Evolutionary conservation across 2,113 vertebrate species (phyloP), one percentile per base, ranked within the genome.

Genomic region (Cariama cristata): DNA sequence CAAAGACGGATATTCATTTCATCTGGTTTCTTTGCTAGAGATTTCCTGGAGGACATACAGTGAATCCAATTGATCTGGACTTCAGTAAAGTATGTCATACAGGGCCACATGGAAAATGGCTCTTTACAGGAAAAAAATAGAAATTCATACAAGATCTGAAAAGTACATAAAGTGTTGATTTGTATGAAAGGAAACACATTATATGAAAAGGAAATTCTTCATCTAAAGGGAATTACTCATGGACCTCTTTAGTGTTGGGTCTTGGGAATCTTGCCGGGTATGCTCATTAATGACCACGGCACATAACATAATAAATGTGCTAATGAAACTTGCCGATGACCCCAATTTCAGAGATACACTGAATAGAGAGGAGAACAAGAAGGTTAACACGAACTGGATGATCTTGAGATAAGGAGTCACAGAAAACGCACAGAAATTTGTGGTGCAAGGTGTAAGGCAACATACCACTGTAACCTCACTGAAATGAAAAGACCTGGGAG

Each of bases 121-220:
- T 81, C 64, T 71, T 92, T 17, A 63, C 20, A 88, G 86, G 47
- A 89, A 95, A 96, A 60, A 95, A 87, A 81, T 3, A 63, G 55
- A 73, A 75, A 81, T 85, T 63, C 74, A 60, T 56, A 42, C 15
- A 79, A 85, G 76, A 60, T 72, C 77, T 89, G 84, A 89, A 81
- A 94, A 73, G 71, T 20, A 49, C n/a, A 79, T 45, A 23, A 95
- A 94, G 91, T 67, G 80, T 71, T 74, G 80, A 96, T 71, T 84
- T 89, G 83, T 84, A 74, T 60, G 23, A 94, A 89, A 94, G 83
- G 93, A 94, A 96, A 66, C 5, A 47, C 15, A 44, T 93, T 74
- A 91, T 63, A 80, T 56, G 94, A 81, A 95, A 91, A 95, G 96
- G 93, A 97, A 97, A 91, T 91, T 96, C 69, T 91, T 93, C 4